Evolutionary conservation across 2,113 vertebrate species (phyloP).

Genomic region (Vimba vimba): DNA sequence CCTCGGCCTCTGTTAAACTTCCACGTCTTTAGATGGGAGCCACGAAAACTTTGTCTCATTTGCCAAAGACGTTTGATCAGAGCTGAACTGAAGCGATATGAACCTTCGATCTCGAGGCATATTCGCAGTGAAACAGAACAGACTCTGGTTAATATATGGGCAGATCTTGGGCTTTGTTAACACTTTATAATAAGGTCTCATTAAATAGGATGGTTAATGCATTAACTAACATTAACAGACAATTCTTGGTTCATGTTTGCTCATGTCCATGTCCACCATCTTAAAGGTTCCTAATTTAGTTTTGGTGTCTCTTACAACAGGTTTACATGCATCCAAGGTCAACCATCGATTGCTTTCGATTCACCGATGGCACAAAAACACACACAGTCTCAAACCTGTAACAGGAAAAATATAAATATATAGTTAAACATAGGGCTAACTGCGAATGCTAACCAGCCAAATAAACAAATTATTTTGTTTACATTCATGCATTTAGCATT

Average conservation of each 20-base stretch:
- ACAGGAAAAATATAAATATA: too few relatives aligned
- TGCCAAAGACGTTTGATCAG: constrained; percentile 21
- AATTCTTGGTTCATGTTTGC: too few relatives aligned
- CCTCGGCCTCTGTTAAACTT: constrained; percentile 30
- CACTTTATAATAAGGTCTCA: too few relatives aligned
- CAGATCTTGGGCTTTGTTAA: neutral
- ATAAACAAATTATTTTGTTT: neutral
- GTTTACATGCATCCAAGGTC: too few relatives aligned
- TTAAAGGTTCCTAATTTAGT: too few relatives aligned
- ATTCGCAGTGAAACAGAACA: neutral
- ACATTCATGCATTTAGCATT: neutral
- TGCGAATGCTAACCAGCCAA: neutral
- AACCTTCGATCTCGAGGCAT: neutral
- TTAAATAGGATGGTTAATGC: too few relatives aligned
- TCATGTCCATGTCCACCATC: too few relatives aligned
- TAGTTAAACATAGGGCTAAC: neutral
- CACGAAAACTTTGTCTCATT: neutral
- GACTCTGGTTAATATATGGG: neutral
- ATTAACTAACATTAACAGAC: too few relatives aligned
- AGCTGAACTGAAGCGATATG: neutral
- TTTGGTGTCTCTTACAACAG: too few relatives aligned
- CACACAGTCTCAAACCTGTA: too few relatives aligned
- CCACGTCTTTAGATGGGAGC: neutral
- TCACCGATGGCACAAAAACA: too few relatives aligned
- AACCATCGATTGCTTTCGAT: too few relatives aligned